A percentile compares a stretch with the other conserved stretches of the same genome.
phyloP scores from a whole-genome alignment of 2,797 vertebrate genomes.

The Myotis planiceps region DNA sequence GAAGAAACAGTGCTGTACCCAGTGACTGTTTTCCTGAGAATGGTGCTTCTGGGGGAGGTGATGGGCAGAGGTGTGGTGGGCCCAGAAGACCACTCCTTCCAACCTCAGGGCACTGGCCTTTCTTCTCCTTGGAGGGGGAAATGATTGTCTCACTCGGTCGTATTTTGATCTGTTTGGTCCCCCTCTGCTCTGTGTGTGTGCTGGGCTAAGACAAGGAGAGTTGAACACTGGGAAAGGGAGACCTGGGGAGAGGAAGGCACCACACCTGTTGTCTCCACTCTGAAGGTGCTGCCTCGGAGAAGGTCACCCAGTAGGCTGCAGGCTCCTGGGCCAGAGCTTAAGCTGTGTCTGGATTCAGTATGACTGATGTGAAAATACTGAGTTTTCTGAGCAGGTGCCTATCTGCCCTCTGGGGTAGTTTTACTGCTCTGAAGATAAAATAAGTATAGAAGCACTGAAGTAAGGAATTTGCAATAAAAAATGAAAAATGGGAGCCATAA shows the following conservation, averaged over 20 bases:
- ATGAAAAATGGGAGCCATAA: conserved; percentile 49
- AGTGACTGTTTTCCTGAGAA: neutral
- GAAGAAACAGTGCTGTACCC: conserved; percentile 36
- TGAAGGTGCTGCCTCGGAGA: neutral
- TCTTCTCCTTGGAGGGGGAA: neutral
- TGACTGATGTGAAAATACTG: neutral
- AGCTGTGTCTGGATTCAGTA: neutral
- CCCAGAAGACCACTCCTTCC: neutral
- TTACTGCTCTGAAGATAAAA: conserved; percentile 39
- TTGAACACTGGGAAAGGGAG: neutral
- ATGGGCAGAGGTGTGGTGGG: neutral
- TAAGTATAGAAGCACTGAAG: conserved; percentile 18
- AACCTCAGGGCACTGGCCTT: neutral
- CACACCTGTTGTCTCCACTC: neutral
- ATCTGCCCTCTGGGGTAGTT: neutral
- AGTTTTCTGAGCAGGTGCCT: neutral
- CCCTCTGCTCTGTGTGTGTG: neutral
- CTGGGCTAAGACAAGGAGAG: neutral
- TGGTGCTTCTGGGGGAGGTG: neutral
- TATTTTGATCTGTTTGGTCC: neutral
- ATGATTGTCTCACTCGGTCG: neutral
- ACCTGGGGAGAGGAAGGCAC: neutral
- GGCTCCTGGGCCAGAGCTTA: neutral
- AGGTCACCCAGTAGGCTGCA: neutral
- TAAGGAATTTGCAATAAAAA: conserved; percentile 52